Conservation (phyloP, 1,140 invertebrate genomes). For the Cotesia glomerata region DNA sequence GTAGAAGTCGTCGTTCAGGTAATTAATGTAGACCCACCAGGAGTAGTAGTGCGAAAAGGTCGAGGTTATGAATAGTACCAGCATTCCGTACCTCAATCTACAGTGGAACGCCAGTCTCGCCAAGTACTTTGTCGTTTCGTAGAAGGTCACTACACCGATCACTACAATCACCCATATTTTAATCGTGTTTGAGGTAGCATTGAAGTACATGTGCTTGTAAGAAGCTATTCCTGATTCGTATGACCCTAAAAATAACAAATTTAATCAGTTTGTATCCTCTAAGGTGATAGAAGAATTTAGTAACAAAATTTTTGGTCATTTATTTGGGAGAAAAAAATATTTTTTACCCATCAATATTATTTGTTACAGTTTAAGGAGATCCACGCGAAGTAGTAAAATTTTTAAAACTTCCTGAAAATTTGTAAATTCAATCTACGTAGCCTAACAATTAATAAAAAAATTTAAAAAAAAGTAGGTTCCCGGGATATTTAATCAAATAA, state of each 20-base stretch:
- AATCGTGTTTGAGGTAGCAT: constrained; percentile 75
- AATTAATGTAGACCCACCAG: constrained; percentile 85
- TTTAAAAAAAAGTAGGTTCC: too few relatives aligned
- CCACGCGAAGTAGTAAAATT: too few relatives aligned
- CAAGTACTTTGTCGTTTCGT: constrained; percentile 75
- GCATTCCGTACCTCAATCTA: constrained; percentile 72
- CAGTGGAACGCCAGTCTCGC: constrained; percentile 65
- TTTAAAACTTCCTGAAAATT: too few relatives aligned
- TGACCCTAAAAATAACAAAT: constrained; percentile 64
- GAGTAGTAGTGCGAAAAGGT: constrained; percentile 84
- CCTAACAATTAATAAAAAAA: too few relatives aligned
- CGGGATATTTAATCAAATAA: too few relatives aligned
- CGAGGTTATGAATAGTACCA: constrained; percentile 72
- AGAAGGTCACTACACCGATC: constrained; percentile 71
- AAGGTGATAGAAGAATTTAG: not conserved
- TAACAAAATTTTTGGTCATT: too few relatives aligned
- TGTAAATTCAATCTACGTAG: too few relatives aligned
- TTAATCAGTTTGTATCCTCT: constrained; percentile 13
- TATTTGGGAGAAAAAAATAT: too few relatives aligned
- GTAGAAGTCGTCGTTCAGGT: constrained; percentile 85
- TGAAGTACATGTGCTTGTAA: constrained; percentile 87
- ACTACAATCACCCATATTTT: constrained; percentile 80
- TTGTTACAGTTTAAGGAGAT: too few relatives aligned
- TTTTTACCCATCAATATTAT: too few relatives aligned
- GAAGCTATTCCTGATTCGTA: constrained; percentile 78